Conservation (phyloP, 2,797 vertebrate genomes). For the Anolis apletophallus region DNA sequence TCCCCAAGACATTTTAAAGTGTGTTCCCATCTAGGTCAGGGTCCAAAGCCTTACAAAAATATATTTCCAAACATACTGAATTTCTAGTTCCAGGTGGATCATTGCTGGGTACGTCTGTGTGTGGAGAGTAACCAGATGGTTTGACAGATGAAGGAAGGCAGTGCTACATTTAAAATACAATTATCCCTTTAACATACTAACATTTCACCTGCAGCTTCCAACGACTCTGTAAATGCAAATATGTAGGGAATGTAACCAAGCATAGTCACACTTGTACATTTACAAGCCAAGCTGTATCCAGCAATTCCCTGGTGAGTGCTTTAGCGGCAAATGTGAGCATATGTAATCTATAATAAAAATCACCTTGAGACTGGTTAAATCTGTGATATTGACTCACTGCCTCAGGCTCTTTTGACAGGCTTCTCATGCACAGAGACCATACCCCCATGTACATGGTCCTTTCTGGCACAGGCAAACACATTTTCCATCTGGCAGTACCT, state of each 20-base stretch:
- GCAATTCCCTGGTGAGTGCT: background rate
- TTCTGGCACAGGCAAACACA: background rate
- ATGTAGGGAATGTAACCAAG: background rate
- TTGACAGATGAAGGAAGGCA: conserved; percentile 1
- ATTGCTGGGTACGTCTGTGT: background rate
- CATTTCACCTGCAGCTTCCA: conserved; percentile 22
- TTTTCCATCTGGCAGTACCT: background rate
- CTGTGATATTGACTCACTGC: background rate
- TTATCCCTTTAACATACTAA: background rate
- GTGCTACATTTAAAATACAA: conserved; percentile 10
- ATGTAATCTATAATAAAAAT: background rate
- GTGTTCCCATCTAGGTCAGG: too few species aligned
- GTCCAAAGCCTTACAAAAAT: background rate
- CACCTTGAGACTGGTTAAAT: background rate
- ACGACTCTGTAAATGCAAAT: conserved; percentile 9
- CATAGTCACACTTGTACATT: conserved; percentile 1
- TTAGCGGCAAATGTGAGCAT: background rate
- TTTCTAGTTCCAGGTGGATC: background rate
- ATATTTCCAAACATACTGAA: background rate
- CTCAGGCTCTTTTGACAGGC: background rate
- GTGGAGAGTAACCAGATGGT: conserved; percentile 1
- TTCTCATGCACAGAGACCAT: background rate
- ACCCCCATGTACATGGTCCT: too few species aligned
- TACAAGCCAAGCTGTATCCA: background rate
- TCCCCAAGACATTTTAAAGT: background rate